Conservation (phyloP, 2,113 vertebrate genomes). For the Podiceps cristatus region DNA sequence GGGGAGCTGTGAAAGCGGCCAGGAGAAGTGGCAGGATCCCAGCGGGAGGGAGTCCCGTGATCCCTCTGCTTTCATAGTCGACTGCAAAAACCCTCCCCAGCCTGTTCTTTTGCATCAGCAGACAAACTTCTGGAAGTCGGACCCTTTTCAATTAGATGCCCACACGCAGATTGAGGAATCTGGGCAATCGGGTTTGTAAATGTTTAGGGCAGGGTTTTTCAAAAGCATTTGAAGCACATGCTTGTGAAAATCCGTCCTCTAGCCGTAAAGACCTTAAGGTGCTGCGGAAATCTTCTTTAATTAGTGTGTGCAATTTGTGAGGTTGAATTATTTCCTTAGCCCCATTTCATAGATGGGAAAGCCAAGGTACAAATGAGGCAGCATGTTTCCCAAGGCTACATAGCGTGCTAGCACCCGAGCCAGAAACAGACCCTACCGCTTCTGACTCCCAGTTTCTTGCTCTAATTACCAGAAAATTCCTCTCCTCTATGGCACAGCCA, state of each 20-base stretch:
- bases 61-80: neutral
- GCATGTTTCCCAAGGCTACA: neutral
- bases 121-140: neutral
- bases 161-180: neutral
- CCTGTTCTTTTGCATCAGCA: neutral
- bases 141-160: neutral
- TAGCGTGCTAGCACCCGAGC: neutral
- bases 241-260: neutral
- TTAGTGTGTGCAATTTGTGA: neutral
- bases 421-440: neutral
- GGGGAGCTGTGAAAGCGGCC: neutral
- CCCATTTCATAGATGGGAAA: neutral
- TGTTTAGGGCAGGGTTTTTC: neutral
- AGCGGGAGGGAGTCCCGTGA: neutral
- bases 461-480: slow-evolving; percentile 46
- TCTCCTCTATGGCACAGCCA: slow-evolving; percentile 36
- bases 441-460: neutral
- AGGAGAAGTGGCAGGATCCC: neutral
- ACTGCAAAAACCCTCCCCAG: neutral
- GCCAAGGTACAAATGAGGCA: neutral
- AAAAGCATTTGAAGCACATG: neutral
- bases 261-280: neutral
- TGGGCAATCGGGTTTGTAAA: neutral
- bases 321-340: neutral
- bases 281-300: neutral